These are phyloP conservation scores for Conomelus anceps DNA, from an alignment of 2,888 invertebrate species.

Conservation along the genomic window DNA sequence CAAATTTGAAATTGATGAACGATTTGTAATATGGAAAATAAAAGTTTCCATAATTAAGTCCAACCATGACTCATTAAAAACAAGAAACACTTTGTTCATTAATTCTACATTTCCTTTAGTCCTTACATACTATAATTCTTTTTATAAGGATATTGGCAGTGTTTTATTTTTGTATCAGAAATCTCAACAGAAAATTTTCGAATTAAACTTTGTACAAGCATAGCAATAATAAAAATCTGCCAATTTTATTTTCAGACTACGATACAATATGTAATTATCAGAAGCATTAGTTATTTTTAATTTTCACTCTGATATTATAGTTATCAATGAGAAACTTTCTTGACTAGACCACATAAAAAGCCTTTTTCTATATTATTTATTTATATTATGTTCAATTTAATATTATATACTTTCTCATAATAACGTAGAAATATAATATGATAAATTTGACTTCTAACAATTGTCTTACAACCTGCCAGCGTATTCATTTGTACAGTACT, in stretches of 20 bases:
- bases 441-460: slow-evolving; percentile 37
- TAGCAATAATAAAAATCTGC: background rate
- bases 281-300: background rate
- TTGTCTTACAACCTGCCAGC: slow-evolving; percentile 32
- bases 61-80: too few species aligned
- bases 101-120: background rate
- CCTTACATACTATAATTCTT: background rate
- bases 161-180: background rate
- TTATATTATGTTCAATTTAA: slow-evolving; percentile 26
- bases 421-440: slow-evolving; percentile 35
- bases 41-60: too few species aligned
- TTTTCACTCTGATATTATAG: background rate
- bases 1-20: too few species aligned
- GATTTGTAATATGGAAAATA: too few species aligned
- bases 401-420: slow-evolving; percentile 23
- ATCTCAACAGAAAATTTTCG: background rate
- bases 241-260: background rate
- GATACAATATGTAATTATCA: background rate
- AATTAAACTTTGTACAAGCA: background rate
- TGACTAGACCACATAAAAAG: slow-evolving; percentile 25
- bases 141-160: slow-evolving; percentile 10
- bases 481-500: slow-evolving; percentile 32
- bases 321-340: background rate
- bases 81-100: too few species aligned
- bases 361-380: slow-evolving; percentile 24